phyloP scores from a whole-genome alignment of 2,888 invertebrate genomes.

The Gymnocheta viridis region DNA sequence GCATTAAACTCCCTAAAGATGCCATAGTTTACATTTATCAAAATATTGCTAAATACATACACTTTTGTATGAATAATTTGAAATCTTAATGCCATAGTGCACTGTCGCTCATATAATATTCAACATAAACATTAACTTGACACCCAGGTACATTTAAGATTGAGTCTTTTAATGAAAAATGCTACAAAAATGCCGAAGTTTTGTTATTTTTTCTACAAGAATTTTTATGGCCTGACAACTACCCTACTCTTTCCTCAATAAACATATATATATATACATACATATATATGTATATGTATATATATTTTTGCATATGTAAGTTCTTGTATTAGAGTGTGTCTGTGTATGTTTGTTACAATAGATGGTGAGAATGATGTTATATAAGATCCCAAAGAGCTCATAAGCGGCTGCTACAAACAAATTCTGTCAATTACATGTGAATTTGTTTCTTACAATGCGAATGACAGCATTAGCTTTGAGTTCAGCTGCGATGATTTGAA shows the following conservation, averaged over 20 bases:
- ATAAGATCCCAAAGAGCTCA: slow-evolving; percentile 43
- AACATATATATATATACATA: too few species aligned
- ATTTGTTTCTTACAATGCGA: slow-evolving; percentile 40
- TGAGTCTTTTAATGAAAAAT: slow-evolving; percentile 49
- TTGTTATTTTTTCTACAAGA: slow-evolving; percentile 24
- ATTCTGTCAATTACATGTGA: slow-evolving; percentile 63
- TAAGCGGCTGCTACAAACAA: slow-evolving; percentile 46
- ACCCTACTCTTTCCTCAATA: neutral
- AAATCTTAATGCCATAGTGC: slow-evolving; percentile 16
- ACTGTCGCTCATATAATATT: neutral
- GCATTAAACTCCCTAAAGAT: too few species aligned
- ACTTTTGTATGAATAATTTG: too few species aligned
- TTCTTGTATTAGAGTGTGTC: neutral
- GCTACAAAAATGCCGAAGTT: slow-evolving; percentile 23
- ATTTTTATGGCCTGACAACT: neutral
- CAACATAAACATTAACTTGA: slow-evolving; percentile 27
- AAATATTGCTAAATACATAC: too few species aligned
- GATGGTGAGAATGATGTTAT: slow-evolving; percentile 25
- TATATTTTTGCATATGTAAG: neutral
- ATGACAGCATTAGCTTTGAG: slow-evolving; percentile 56
- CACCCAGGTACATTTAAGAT: slow-evolving; percentile 47
- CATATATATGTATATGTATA: too few species aligned
- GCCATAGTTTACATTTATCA: too few species aligned
- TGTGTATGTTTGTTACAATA: neutral
- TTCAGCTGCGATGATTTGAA: slow-evolving; percentile 9